phyloP scores from a whole-genome alignment of 2,888 invertebrate genomes.

The Scaptomyza parva region DNA sequence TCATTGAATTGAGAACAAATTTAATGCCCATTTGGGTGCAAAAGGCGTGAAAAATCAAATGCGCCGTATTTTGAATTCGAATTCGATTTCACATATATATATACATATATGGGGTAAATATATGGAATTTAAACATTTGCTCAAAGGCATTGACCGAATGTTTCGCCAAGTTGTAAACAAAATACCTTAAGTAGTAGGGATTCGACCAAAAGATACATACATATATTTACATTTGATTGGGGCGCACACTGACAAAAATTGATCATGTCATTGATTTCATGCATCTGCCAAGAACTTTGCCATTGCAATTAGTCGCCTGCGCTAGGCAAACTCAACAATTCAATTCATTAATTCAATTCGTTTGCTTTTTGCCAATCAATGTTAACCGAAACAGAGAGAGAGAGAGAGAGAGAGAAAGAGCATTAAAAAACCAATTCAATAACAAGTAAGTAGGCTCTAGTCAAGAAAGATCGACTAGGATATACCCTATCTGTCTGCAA shows the following conservation, averaged over 20 bases:
- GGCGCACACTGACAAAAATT: conserved; percentile 1
- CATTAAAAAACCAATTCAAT: too few species aligned
- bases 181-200: conserved; percentile 5
- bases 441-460: too few species aligned
- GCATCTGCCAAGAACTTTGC: conserved; percentile 4
- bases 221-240: too few species aligned
- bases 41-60: conserved; percentile 8
- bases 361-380: neutral
- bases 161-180: conserved; percentile 10
- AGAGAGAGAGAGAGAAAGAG: neutral
- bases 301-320: conserved; percentile 6
- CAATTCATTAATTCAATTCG: conserved; percentile 5
- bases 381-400: neutral
- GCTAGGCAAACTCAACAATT: neutral
- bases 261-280: conserved; percentile 7
- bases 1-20: neutral
- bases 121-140: conserved; percentile 11
- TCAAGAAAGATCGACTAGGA: too few species aligned
- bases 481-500: too few species aligned
- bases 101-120: neutral
- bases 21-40: neutral
- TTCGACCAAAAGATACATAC: neutral
- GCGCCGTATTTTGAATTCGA: conserved; percentile 1
- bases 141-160: conserved; percentile 19
- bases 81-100: too few species aligned